Evolutionary conservation across 2,888 invertebrate genomes (phyloP), one percentile per base, ranked within the genome.

Genomic region (Ectemnius lituratus): DNA sequence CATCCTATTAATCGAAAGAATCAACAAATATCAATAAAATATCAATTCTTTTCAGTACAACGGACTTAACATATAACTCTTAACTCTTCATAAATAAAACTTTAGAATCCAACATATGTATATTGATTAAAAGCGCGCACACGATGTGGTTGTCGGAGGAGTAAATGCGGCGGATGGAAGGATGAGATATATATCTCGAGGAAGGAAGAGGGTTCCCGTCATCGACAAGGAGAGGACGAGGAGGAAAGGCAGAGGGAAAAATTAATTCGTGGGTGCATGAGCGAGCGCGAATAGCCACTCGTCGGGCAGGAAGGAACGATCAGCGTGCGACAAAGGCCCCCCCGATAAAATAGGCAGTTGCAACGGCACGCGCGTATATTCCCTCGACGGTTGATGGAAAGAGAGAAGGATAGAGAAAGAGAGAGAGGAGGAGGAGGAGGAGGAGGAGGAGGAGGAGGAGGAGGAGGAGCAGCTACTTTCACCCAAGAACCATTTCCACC

Each of bases 271-370:
- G 62, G 57, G 67, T 71, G 74, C 37, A 37, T 37, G 37, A 37
- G 37, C 71, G 66, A 77, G 47, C 74, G 46, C 45, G 65, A 71
- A 74, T 67, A 65, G 73, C 62, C 57, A 67, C 67, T 62, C 65
- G 72, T 27, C 62, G 2, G 61, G 52, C 78, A 78, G 81, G 75
- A 78, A 81, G 71, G 58, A 70, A 62, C 59, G 70, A 67, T 65
- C 70, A 65, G 67, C 62, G 28, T 13, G 60, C 59, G 62, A 70
- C 64, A 70, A 69, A 57, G 66, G 62, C 20, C 37, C 4, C 37
- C 37, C 37, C 63, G 16, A 45, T 57, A 46, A 37, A 37, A 75
- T 62, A 67, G 64, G 67, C 37, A 68, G 63, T 46, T 18, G 49
- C 49, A 27, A 58, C 2, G 62, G 57, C 65, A 67, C 65, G 61